Conservation (phyloP, 2,797 vertebrate genomes). For the Melanogrammus aeglefinus region DNA sequence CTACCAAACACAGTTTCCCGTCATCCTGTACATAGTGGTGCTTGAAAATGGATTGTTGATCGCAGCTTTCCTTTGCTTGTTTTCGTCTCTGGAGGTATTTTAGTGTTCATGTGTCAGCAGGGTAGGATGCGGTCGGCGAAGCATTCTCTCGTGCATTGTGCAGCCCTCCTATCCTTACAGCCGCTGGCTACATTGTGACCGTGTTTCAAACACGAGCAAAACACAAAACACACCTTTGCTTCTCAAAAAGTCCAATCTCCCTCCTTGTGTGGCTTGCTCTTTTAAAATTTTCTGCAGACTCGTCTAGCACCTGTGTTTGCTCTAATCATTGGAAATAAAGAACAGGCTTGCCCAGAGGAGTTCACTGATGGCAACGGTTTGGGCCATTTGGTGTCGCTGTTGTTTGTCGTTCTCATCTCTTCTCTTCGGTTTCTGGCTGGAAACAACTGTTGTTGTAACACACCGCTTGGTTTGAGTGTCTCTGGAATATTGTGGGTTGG, state of each 20-base stretch:
- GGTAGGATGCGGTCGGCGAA: not conserved
- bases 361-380: not conserved
- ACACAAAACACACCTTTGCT: conserved; percentile 13
- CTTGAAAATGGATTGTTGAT: conserved; percentile 4
- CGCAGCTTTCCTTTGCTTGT: conserved; percentile 5
- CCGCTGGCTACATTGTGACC: conserved; percentile 20
- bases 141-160: conserved; percentile 36
- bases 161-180: conserved; percentile 17
- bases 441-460: not conserved
- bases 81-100: not conserved
- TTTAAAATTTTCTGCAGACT: conserved; percentile 9
- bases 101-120: not conserved
- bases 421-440: too few species aligned
- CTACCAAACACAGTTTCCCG: conserved; percentile 10
- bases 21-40: conserved; percentile 13
- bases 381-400: not conserved
- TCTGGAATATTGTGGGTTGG: too few species aligned
- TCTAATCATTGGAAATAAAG: conserved; percentile 24
- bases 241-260: conserved; percentile 1
- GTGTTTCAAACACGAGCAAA: conserved; percentile 13
- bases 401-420: not conserved
- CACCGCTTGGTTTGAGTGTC: not conserved
- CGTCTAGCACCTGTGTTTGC: conserved; percentile 13
- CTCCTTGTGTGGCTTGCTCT: conserved; percentile 14
- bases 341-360: conserved; percentile 8